phyloP scores from a whole-genome alignment of 2,888 invertebrate genomes.

The Drepanosiphum platanoidis region DNA sequence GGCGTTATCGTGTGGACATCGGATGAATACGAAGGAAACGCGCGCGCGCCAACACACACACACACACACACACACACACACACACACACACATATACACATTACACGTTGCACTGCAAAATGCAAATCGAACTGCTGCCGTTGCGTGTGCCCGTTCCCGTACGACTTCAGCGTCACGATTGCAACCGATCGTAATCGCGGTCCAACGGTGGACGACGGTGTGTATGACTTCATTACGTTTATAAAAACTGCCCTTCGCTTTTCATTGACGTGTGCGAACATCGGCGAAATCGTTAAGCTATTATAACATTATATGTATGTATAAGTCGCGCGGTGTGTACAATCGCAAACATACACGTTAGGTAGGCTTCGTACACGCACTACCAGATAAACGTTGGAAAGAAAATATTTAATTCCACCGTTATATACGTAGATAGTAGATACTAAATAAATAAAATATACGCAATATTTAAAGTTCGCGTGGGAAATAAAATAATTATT shows the following conservation, averaged over 20 bases:
- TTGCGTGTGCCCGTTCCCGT: not conserved
- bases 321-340: not conserved
- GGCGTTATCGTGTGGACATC: not conserved
- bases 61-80: too few relatives aligned
- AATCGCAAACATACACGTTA: not conserved
- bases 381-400: not conserved
- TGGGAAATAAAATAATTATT: conserved; percentile 27
- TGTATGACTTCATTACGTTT: conserved; percentile 4
- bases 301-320: not conserved
- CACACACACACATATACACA: too few relatives aligned
- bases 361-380: not conserved
- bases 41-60: not conserved
- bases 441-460: not conserved
- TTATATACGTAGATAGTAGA: too few relatives aligned
- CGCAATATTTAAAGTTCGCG: not conserved
- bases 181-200: conserved; percentile 18
- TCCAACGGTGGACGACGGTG: not conserved
- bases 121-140: conserved; percentile 10
- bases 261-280: not conserved
- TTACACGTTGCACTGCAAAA: not conserved
- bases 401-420: not conserved
- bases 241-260: not conserved
- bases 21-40: not conserved
- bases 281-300: not conserved
- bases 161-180: not conserved